These are phyloP conservation scores for Aphidoletes aphidimyza DNA, from an alignment of 2,888 invertebrate genomes.

Conservation along the genomic window DNA sequence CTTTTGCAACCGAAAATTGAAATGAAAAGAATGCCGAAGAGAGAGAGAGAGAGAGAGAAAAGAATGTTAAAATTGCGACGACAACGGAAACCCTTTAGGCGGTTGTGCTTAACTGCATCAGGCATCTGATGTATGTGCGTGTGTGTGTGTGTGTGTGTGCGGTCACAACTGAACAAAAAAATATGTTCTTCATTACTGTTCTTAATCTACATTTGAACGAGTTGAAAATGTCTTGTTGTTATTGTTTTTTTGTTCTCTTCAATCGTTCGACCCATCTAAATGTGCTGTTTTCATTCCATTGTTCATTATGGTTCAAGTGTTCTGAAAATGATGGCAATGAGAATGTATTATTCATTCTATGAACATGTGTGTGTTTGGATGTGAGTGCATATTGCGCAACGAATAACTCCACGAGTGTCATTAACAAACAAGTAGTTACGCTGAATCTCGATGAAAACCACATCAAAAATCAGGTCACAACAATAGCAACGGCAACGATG, in stretches of 20 bases:
- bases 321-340: not conserved
- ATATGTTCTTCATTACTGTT: slow-evolving; percentile 7
- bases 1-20: too few relatives aligned
- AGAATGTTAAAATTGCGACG: not conserved
- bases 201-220: slow-evolving; percentile 21
- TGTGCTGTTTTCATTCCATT: slow-evolving; percentile 2
- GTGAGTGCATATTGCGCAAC: slow-evolving; percentile 12
- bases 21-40: too few relatives aligned
- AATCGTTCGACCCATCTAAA: not conserved
- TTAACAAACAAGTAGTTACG: slow-evolving; percentile 11
- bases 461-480: slow-evolving; percentile 16
- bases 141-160: too few relatives aligned
- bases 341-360: too few relatives aligned
- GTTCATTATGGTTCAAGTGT: slow-evolving; percentile 36
- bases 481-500: not conserved
- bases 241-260: not conserved
- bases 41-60: not conserved
- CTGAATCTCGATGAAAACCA: not conserved
- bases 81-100: slow-evolving; percentile 45
- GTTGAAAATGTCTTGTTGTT: not conserved
- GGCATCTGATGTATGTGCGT: too few relatives aligned
- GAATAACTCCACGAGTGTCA: not conserved
- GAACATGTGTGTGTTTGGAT: not conserved
- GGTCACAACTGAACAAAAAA: not conserved
- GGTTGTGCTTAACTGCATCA: slow-evolving; percentile 27